Base-by-base conservation (phyloP, 2,888 invertebrate genomes). In the Stenoptilia bipunctidactyla region DNA sequence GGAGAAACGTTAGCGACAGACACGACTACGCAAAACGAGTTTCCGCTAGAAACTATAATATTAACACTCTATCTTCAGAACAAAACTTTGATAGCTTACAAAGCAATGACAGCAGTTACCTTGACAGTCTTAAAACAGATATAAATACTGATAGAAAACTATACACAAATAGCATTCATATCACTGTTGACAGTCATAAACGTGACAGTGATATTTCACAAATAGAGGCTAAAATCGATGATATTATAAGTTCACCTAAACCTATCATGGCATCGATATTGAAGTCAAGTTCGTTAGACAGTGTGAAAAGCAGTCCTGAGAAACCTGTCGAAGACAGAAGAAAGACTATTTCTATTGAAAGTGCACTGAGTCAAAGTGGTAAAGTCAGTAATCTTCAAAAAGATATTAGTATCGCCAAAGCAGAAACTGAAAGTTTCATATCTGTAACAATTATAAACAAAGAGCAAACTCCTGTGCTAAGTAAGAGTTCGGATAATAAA, bases 381-480 rank as follows among this genome's bases (percentile, higher is more conserved):
- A 70, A 62, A 41, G 38, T 46, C 6, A 51, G 45, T 14, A 45
- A 45, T 34, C 46, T 42, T 39, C 58, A 64, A 27, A 69, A 53
- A 44, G 70, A 71, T 25, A 74, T 69, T 51, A 40, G 56, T 3
- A 30, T 30, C 30, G 13, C 13, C 4, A 34, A 34, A 13, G 8
- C 13, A 27, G 79, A 80, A 38, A 49, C 62, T 33, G 86, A 85
- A 46, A 71, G 67, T 45, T 86, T 86, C 34, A 73, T 87, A 37
- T 87, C 87, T 8, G 87, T 87, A 12, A 87, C 87, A 37, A 85
- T 86, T 52, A 73, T 87, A 36, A 87, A 87, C 59, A 83, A 77
- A 50, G 86, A 86, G 54, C 61, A 61, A 45, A 63, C 53, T 2
- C 56, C 66, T 1, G 49, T 59, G 12, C 38, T 44, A 13, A 43